Evolutionary conservation across 1,140 invertebrate species (phyloP).

Genomic region (Drosophila sucinea): DNA sequence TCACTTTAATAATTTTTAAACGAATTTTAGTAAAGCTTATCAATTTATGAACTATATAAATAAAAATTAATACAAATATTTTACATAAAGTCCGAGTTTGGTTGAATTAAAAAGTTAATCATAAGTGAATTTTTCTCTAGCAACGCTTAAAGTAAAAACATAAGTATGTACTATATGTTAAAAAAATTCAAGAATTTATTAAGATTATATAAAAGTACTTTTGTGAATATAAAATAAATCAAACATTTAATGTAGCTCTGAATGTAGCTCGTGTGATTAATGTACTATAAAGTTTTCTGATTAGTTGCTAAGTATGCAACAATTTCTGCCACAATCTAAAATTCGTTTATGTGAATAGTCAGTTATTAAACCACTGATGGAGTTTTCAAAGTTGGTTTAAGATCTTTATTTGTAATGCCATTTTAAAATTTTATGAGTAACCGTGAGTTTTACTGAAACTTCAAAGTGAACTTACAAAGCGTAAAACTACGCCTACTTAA

Average conservation of each 20-base stretch:
- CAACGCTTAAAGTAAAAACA: neutral
- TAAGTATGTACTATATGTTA: neutral
- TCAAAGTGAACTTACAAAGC: too few species aligned
- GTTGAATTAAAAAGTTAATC: neutral
- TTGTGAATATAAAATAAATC: neutral
- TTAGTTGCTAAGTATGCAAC: too few species aligned
- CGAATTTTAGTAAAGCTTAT: neutral
- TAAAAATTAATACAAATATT: conserved; percentile 6
- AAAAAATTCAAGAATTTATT: neutral
- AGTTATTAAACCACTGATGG: neutral
- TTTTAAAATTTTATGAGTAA: too few species aligned
- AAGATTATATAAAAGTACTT: neutral
- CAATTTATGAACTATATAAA: conserved; percentile 10
- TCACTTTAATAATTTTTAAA: conserved; percentile 22
- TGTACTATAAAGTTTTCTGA: too few species aligned
- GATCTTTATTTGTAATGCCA: neutral
- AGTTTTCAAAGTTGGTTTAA: neutral
- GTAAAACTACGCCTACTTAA: too few species aligned
- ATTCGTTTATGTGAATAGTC: neutral
- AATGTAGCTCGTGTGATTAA: too few species aligned
- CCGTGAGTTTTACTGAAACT: too few species aligned
- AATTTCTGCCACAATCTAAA: neutral
- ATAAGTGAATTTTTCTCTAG: neutral
- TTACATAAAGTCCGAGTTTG: neutral
- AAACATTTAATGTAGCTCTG: neutral